Percentiles rank a stretch among this genome's conserved stretches.
phyloP scores from a whole-genome alignment of 2,888 invertebrate species.

The Tenodera sinensis region DNA sequence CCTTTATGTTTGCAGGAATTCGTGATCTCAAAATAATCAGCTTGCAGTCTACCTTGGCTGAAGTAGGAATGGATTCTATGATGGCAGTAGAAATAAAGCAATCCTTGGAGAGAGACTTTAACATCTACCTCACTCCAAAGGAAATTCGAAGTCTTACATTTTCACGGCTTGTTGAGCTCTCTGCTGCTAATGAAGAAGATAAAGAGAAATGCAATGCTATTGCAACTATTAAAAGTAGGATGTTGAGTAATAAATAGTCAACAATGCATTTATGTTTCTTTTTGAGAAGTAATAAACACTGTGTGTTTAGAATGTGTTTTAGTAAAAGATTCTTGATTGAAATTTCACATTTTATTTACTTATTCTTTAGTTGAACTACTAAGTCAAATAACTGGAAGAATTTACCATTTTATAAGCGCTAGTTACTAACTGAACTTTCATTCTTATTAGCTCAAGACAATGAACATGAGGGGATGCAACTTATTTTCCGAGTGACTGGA shows the following conservation, averaged over 20 bases:
- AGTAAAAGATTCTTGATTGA: no score
- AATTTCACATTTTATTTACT: no score
- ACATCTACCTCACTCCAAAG: slow-evolving; percentile 78
- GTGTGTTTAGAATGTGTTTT: no score
- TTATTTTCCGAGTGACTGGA: background rate
- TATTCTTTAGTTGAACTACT: no score
- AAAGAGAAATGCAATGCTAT: background rate
- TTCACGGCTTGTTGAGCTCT: slow-evolving; percentile 40
- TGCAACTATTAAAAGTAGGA: background rate
- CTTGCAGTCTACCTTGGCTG: slow-evolving; percentile 60
- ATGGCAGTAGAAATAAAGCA: slow-evolving; percentile 97
- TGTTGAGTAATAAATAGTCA: no score
- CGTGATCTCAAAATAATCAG: slow-evolving; percentile 67
- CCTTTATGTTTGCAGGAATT: slow-evolving; percentile 46
- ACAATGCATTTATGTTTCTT: no score
- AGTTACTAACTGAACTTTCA: no score
- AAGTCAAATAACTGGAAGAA: no score
- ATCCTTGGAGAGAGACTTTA: slow-evolving; percentile 83
- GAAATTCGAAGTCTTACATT: slow-evolving; percentile 81
- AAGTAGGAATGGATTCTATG: slow-evolving; percentile 94
- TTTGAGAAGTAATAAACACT: no score
- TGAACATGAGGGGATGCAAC: background rate
- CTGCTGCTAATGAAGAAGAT: background rate
- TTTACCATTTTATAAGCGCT: no score
- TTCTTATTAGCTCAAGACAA: background rate